Base-by-base conservation (phyloP, 2,797 vertebrate species). In the Gymnoscopelus microlampas region DNA sequence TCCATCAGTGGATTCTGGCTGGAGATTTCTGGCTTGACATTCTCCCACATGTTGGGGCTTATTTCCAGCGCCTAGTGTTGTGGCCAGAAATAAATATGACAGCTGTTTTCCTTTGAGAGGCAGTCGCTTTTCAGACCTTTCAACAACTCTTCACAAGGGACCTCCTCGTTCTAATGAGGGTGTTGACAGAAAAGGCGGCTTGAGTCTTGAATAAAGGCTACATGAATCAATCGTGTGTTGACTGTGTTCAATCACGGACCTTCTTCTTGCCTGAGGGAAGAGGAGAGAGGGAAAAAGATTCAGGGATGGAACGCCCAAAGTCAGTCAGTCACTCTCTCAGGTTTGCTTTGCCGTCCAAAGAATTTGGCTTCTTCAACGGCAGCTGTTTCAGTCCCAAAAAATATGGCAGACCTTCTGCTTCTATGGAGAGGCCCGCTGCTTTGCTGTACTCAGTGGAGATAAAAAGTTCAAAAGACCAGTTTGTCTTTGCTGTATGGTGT, bases 31-130 rank as follows among this genome's bases (percentile, higher is more conserved):
- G 62, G 19, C 75, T 75, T 78, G 84, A 89, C 68, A 77, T 84
- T 87, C 85, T 89, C 88, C 80, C 85, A 85, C 86, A 84, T 85
- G 87, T 82, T 82, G 62, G 65, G 76, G 71, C 82, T 82, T 81
- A 86, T 85, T 88, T 92, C 79, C 82, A 91, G 63, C 79, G 69
- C 61, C 44, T 61, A 60, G 48, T 72, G 62, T 81, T 80, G 77
- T 61, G 70, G 65, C 92, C 86, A 87, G 81, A 85, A 88, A 90
- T 86, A 80, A 84, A 89, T 90, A 77, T 82, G 74, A 87, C 92
- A 91, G 88, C 88, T 93, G 90, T 90, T 92, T 91, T 84, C 81
- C 75, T 83, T 67, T 11, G 79, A 80, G 83, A 87, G 57, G 63
- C 66, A 49, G 63, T 68, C 74, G 84, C 76, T 74, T 85, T 78